These are phyloP conservation scores for Paramormyrops kingsleyae DNA, from an alignment of 2,113 vertebrate genomes.

Conservation along the genomic window DNA sequence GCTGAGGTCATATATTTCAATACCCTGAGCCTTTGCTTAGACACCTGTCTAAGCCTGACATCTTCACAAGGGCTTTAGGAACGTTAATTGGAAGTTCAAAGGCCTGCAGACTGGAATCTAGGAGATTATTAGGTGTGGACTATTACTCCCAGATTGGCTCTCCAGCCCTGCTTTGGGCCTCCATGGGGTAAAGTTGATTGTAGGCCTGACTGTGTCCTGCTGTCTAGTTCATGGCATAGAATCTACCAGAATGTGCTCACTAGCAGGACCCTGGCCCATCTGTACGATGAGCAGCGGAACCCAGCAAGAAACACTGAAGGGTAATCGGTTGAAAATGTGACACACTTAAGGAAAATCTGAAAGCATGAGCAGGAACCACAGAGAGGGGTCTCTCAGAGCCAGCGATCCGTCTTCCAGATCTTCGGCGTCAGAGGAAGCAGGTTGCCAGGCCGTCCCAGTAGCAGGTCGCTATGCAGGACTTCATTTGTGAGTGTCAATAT, in stretches of 20 bases:
- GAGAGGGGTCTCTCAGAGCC: not conserved
- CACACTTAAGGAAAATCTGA: not conserved
- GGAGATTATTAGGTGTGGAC: not conserved
- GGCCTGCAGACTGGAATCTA: not conserved
- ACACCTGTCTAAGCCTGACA: not conserved
- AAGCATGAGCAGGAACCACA: not conserved
- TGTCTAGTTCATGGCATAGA: not conserved
- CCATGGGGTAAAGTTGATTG: not conserved
- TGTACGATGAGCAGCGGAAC: not conserved
- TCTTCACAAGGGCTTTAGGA: not conserved
- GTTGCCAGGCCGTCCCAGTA: not conserved
- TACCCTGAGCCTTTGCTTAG: not conserved
- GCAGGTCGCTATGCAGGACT: not conserved
- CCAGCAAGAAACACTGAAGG: not conserved
- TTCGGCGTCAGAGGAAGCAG: not conserved
- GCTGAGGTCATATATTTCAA: constrained; percentile 32
- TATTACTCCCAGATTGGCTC: not conserved
- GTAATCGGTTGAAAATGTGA: not conserved
- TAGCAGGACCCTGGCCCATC: not conserved
- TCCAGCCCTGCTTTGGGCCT: not conserved
- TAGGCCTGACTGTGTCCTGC: not conserved
- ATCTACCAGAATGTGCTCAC: not conserved
- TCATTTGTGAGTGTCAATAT: constrained; percentile 1
- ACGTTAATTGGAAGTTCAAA: not conserved
- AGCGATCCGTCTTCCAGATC: not conserved